Evolutionary conservation across 2,113 vertebrate species (phyloP).

Genomic region (Neomonachus schauinslandi): DNA sequence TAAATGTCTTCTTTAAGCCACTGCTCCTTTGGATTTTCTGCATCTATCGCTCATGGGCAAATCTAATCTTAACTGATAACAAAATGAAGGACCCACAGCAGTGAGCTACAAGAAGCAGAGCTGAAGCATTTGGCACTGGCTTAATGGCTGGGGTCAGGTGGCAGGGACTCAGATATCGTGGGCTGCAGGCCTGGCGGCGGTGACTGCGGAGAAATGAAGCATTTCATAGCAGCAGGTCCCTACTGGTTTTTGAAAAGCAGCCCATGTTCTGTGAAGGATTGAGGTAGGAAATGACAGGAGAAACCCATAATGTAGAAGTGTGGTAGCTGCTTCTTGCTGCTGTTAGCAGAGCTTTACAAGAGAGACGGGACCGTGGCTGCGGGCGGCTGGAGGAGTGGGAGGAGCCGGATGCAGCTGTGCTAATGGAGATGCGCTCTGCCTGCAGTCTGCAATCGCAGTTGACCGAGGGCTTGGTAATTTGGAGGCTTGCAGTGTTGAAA

Average conservation of each 20-base stretch:
- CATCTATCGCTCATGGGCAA: background rate
- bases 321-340: background rate
- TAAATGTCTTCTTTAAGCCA: background rate
- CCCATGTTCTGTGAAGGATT: background rate
- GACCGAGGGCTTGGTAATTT: background rate
- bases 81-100: background rate
- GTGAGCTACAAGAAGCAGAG: background rate
- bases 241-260: background rate
- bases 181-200: background rate
- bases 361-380: background rate
- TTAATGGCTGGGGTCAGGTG: background rate
- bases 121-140: background rate
- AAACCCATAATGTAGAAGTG: fast-evolving
- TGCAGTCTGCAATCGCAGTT: background rate
- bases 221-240: background rate
- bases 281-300: background rate
- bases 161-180: background rate
- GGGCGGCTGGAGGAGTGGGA: fast-evolving
- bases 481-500: background rate
- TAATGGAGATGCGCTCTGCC: background rate
- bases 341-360: background rate
- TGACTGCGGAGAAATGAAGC: background rate
- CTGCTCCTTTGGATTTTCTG: background rate
- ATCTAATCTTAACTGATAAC: background rate
- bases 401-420: background rate